Percentiles rank a stretch among this genome's conserved stretches.
These are phyloP conservation scores for Calosoma granatense DNA, from an alignment of 1,140 invertebrate genomes.

Conservation along the genomic window DNA sequence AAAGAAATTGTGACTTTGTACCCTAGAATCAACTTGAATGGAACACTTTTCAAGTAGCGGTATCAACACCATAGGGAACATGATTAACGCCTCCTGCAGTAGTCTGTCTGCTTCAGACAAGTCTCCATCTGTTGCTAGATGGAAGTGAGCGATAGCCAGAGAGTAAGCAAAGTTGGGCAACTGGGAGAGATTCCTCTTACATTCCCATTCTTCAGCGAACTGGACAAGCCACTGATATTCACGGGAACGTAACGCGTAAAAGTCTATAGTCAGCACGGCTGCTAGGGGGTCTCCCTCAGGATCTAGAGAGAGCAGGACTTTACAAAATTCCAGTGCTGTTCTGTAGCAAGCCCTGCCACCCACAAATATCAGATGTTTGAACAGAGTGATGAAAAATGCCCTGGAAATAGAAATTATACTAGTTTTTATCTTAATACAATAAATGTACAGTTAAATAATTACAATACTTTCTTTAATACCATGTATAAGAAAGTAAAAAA, in stretches of 20 bases:
- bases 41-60: constrained; percentile 68
- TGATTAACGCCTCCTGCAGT: constrained; percentile 68
- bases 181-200: constrained; percentile 58
- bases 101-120: constrained; percentile 43
- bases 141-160: constrained; percentile 65
- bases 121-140: constrained; percentile 32
- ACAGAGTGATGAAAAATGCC: constrained; percentile 70
- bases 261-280: constrained; percentile 72
- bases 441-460: too few relatives aligned
- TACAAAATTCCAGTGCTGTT: constrained; percentile 71
- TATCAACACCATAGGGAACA: constrained; percentile 71
- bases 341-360: constrained; percentile 71
- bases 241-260: constrained; percentile 70
- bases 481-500: too few relatives aligned
- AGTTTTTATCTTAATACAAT: not conserved
- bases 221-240: constrained; percentile 77
- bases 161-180: constrained; percentile 86
- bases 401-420: constrained; percentile 37
- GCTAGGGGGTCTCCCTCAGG: constrained; percentile 77
- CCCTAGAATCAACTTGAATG: constrained; percentile 55
- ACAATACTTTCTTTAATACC: too few relatives aligned
- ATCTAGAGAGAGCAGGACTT: constrained; percentile 67
- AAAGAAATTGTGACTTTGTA: constrained; percentile 44
- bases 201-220: constrained; percentile 56
- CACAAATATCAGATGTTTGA: constrained; percentile 75